Base-by-base conservation (phyloP, 64 coral and sea anemone genomes). In the Actinia equina region DNA sequence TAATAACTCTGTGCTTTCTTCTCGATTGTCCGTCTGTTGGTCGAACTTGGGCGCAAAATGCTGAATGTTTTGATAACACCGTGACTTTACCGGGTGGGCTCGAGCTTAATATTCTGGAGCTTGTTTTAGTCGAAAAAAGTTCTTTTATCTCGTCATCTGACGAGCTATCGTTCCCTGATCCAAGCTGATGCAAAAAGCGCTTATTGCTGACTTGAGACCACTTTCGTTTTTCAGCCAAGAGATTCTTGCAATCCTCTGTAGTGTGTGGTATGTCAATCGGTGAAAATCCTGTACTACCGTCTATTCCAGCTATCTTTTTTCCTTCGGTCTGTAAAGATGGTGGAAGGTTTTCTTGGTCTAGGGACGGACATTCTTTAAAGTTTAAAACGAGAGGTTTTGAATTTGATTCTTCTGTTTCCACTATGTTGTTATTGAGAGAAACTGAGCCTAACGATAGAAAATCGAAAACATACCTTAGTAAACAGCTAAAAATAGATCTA, bases 71-170 rank as follows among this genome's bases (percentile, higher is more conserved):
- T 52, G 95, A 98, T 70, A 90, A 89, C 42, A 95, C 88, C 43
- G 88, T 99, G 27, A 97, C 88, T 93, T 97, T 97, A 44, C 85
- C 91, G 59, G 94, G 91, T 15, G 94, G 94, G 85, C 94, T 97
- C 70, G 94, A 93, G 77, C 94, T 97, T 15, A 88, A 58, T 23
- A 93, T 26, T 43, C 89, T 55, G 46, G 82, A 84, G 12, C 91
- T 92, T 30, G 80, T 71, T 26, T 89, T 92, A 52, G 87, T 94
- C 43, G 90, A 88, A 44, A 91, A 95, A 59, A 99, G 79, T 91
- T 99, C 97, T 93, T 99, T 99, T 9, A 99, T 92, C 82, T 99
- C 97, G 19, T 99, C 97, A 55, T 99, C 97, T 74, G 97, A 99
- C 44, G 93, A 99, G 84, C 97, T 99, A 78, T 99, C 97, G 30